Conservation (phyloP, 2,113 vertebrate genomes). For the Anser brachyrhynchus region DNA sequence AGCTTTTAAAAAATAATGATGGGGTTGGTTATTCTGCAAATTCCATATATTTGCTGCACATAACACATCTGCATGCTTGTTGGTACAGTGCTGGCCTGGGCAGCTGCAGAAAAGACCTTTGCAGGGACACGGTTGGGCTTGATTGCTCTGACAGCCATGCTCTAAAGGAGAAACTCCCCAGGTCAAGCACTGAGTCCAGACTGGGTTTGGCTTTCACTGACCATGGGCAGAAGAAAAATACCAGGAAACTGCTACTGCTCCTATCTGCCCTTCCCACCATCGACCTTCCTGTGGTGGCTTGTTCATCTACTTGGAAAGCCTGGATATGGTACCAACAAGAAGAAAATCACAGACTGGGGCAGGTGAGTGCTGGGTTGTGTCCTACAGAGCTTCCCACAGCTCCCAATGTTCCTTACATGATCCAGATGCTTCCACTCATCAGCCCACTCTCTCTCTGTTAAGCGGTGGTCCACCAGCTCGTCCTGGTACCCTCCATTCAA, state of each 20-base stretch:
- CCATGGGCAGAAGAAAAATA: not conserved
- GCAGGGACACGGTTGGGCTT: not conserved
- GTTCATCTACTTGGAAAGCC: not conserved
- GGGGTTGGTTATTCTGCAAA: not conserved
- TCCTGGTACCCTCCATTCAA: conserved; percentile 94
- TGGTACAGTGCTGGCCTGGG: not conserved
- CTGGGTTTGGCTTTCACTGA: not conserved
- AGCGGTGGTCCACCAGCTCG: conserved; percentile 95
- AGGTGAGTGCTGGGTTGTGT: not conserved
- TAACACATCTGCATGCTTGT: not conserved
- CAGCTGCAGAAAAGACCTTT: not conserved
- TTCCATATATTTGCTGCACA: not conserved
- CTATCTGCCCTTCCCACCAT: not conserved
- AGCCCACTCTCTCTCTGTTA: conserved; percentile 98
- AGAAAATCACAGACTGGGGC: not conserved
- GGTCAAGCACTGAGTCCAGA: not conserved
- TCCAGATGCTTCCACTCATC: conserved; percentile 99
- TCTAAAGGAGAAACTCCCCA: not conserved
- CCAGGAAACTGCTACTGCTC: not conserved
- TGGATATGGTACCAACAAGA: not conserved
- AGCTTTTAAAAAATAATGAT: not conserved
- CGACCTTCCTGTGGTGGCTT: not conserved
- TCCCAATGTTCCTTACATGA: conserved; percentile 85
- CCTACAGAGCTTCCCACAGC: not conserved
- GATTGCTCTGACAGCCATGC: not conserved